Conservation (phyloP, 2,113 vertebrate species). For the Orycteropus afer region DNA sequence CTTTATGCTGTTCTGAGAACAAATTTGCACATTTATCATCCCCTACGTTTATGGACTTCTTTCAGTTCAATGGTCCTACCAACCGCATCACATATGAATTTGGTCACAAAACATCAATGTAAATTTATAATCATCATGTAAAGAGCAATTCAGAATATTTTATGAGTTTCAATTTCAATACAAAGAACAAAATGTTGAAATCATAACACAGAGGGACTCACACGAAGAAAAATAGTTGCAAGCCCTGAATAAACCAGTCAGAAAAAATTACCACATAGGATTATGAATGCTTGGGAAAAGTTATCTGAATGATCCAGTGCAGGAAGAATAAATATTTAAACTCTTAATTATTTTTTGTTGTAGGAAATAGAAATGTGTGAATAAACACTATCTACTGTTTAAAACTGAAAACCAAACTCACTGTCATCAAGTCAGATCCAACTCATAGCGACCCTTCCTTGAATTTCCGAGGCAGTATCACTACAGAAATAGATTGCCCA, state of each 20-base stretch:
- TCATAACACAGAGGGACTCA: fast-evolving
- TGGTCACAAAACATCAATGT: background rate
- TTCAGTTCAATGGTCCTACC: background rate
- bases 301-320: fast-evolving
- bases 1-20: background rate
- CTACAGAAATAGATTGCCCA: too few species aligned
- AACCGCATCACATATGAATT: fast-evolving
- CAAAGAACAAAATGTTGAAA: fast-evolving
- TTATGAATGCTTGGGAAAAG: fast-evolving
- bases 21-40: background rate
- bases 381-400: background rate
- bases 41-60: background rate
- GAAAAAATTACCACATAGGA: fast-evolving
- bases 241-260: background rate
- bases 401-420: too few species aligned
- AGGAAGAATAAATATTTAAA: background rate
- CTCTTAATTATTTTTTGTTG: background rate
- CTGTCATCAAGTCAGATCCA: too few species aligned
- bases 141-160: fast-evolving
- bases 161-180: fast-evolving
- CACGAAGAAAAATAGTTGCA: fast-evolving
- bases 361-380: background rate
- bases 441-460: too few species aligned
- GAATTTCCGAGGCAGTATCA: too few species aligned
- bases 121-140: too few species aligned